These are phyloP conservation scores for Apantesis nais DNA, from an alignment of 2,888 invertebrate genomes.

Conservation along the genomic window DNA sequence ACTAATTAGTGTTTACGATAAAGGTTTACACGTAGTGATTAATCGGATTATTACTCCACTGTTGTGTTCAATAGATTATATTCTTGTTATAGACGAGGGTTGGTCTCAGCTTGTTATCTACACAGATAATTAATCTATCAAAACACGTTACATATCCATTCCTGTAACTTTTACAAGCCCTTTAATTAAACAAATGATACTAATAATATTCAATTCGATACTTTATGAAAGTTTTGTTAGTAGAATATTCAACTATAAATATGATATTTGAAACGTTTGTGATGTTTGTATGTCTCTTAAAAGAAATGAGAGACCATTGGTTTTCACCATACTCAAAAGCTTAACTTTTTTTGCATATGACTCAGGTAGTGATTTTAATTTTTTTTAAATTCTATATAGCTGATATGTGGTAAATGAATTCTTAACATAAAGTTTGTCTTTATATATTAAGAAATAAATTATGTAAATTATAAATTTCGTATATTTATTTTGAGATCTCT, in stretches of 20 bases:
- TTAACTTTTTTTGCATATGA: background rate
- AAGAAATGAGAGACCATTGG: background rate
- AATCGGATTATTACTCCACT: background rate
- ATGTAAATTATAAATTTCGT: background rate
- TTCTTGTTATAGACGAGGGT: slow-evolving; percentile 6
- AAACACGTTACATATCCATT: slow-evolving; percentile 26
- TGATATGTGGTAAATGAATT: background rate
- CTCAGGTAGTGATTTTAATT: background rate
- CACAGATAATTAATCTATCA: slow-evolving; percentile 22
- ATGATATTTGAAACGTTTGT: background rate
- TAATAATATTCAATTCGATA: slow-evolving; percentile 15
- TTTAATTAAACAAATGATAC: slow-evolving; percentile 26
- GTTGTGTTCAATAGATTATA: background rate
- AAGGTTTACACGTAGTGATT: background rate
- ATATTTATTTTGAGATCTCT: background rate
- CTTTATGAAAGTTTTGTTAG: background rate
- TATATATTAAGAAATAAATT: background rate
- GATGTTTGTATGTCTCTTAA: background rate
- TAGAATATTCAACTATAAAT: background rate
- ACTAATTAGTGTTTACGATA: background rate
- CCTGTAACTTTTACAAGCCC: slow-evolving; percentile 18
- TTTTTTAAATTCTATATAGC: too few species aligned
- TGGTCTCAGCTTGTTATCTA: slow-evolving; percentile 21
- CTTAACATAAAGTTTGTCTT: background rate
- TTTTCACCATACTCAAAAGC: background rate